These are phyloP conservation scores for Aphyosemion australe DNA, from an alignment of 2,113 vertebrate genomes.

Conservation along the genomic window DNA sequence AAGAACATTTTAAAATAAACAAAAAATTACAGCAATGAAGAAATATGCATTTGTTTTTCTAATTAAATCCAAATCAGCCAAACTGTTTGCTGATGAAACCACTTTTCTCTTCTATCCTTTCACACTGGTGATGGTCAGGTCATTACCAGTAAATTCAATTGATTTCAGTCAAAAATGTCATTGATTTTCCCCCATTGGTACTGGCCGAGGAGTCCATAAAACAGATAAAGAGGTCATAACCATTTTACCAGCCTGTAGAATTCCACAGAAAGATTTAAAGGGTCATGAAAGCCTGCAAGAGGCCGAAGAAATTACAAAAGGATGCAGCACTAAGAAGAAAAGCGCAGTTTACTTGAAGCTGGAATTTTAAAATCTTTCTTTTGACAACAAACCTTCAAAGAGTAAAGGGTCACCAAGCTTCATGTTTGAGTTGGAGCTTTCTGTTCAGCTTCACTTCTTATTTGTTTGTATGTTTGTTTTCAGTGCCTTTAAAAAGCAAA, in stretches of 20 bases:
- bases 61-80: neutral
- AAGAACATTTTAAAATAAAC: neutral
- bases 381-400: too few relatives aligned
- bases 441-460: too few relatives aligned
- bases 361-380: too few relatives aligned
- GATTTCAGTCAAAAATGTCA: conserved; percentile 73
- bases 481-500: too few relatives aligned
- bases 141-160: conserved; percentile 71
- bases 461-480: too few relatives aligned
- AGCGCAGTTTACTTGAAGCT: neutral
- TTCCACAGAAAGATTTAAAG: conserved; percentile 76
- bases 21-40: too few relatives aligned
- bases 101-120: conserved; percentile 8
- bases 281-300: conserved; percentile 69
- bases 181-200: conserved; percentile 75
- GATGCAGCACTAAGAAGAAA: conserved; percentile 30
- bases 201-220: conserved; percentile 79
- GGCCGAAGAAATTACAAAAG: conserved; percentile 29
- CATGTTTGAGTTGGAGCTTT: too few relatives aligned
- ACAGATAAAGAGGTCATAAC: conserved; percentile 81
- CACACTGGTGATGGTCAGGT: conserved; percentile 49
- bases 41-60: neutral
- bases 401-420: too few relatives aligned
- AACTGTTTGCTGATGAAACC: conserved; percentile 37
- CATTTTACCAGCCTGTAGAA: conserved; percentile 79